Percentiles rank a stretch among this genome's conserved stretches.
Evolutionary conservation across 2,888 invertebrate genomes (phyloP).

Genomic region (Melipona beecheii): DNA sequence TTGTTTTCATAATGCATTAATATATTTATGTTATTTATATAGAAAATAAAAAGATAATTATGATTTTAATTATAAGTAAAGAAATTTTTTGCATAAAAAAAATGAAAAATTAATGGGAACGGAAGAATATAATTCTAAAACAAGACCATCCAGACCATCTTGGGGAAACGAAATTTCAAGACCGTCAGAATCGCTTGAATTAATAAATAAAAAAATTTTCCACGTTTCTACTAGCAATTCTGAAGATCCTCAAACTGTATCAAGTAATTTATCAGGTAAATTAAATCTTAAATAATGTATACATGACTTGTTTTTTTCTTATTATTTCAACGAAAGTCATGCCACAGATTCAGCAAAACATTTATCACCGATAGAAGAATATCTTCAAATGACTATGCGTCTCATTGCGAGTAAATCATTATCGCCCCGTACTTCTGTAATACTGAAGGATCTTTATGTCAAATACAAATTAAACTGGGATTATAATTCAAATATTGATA

Average conservation of each 20-base stretch:
- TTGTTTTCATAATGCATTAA: background rate
- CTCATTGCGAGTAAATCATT: constrained; percentile 32
- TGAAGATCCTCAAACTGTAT: background rate
- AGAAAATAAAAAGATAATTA: background rate
- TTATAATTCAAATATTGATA: background rate
- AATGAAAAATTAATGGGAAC: background rate
- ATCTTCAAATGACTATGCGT: constrained; percentile 17
- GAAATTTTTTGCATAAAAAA: background rate
- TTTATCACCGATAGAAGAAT: constrained; percentile 20
- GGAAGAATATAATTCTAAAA: background rate
- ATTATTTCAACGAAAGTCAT: background rate
- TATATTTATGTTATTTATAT: background rate
- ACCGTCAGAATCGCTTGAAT: constrained; percentile 1
- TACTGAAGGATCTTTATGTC: constrained; percentile 10
- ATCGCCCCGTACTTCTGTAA: constrained; percentile 6
- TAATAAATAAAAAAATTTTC: background rate
- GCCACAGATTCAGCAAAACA: background rate
- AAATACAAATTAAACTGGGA: constrained; percentile 14
- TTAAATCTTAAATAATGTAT: background rate
- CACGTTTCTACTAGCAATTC: background rate
- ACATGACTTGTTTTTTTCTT: background rate
- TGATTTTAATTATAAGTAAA: background rate
- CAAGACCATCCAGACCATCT: constrained; percentile 4
- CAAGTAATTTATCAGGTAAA: background rate
- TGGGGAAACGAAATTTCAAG: constrained; percentile 23